Conservation (phyloP, 2,797 vertebrate species). For the Diglossa cyanea region DNA sequence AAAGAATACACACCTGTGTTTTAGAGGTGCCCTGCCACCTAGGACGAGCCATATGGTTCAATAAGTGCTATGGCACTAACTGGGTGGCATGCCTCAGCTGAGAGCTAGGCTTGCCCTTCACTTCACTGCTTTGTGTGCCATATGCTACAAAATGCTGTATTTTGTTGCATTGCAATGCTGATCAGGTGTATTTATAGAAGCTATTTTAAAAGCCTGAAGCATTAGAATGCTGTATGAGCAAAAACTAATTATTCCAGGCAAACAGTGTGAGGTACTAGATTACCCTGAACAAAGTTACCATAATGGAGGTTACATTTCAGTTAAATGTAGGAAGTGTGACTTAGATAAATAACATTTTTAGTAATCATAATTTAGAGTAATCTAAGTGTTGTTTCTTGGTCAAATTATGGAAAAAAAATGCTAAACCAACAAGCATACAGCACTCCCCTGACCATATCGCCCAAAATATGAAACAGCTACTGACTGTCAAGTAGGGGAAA, state of each 20-base stretch:
- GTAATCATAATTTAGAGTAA: background rate
- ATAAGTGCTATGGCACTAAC: background rate
- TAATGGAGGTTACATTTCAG: background rate
- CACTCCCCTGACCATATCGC: rapidly evolving
- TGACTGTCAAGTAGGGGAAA: background rate
- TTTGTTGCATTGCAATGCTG: constrained; percentile 6
- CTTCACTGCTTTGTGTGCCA: background rate
- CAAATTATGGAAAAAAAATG: background rate
- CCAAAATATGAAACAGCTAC: background rate
- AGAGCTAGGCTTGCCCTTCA: background rate
- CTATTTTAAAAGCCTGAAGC: background rate
- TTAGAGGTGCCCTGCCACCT: constrained; percentile 17
- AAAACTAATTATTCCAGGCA: background rate
- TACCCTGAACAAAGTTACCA: background rate
- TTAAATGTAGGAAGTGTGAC: background rate
- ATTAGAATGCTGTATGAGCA: background rate
- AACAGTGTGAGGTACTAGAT: background rate
- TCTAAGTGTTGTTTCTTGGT: background rate
- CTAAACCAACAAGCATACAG: background rate
- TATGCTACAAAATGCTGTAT: constrained; percentile 15
- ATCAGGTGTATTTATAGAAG: constrained; percentile 1
- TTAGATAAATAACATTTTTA: background rate
- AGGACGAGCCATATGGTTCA: constrained; percentile 38
- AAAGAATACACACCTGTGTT: constrained; percentile 10
- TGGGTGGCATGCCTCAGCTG: constrained; percentile 4